Evolutionary conservation across 2,888 invertebrate genomes (phyloP).

Genomic region (Trypoxylon attenuatum): DNA sequence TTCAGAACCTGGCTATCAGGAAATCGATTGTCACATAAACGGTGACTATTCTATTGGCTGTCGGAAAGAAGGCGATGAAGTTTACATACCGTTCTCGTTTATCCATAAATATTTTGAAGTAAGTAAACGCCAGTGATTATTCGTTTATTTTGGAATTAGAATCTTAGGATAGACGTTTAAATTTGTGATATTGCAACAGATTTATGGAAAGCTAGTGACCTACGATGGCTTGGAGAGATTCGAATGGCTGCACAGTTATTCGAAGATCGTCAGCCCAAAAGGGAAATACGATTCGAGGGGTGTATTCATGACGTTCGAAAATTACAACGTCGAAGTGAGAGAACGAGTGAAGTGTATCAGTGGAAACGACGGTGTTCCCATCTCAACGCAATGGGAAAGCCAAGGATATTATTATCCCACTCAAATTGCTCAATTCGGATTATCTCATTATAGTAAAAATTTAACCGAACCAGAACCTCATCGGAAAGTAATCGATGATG

Average conservation of each 20-base stretch:
- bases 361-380: conserved; percentile 94
- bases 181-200: conserved; percentile 72
- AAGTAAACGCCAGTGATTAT: no score
- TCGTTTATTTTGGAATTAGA: background rate
- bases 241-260: conserved; percentile 96
- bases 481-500: conserved; percentile 84
- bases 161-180: conserved; percentile 2
- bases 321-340: conserved; percentile 97
- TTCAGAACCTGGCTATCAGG: conserved; percentile 77
- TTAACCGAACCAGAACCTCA: conserved; percentile 89
- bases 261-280: conserved; percentile 92
- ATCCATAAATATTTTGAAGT: conserved; percentile 96
- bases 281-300: conserved; percentile 92
- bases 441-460: conserved; percentile 98
- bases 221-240: conserved; percentile 87
- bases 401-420: conserved; percentile 98
- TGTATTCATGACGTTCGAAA: conserved; percentile 97
- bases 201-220: conserved; percentile 89
- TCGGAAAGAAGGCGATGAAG: conserved; percentile 87
- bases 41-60: conserved; percentile 89
- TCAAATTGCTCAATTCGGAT: conserved; percentile 98
- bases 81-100: conserved; percentile 94
- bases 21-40: conserved; percentile 92
- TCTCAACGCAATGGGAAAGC: conserved; percentile 98
- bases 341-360: conserved; percentile 97